These are phyloP conservation scores for Phymatocera aterrima DNA, from an alignment of 2,888 invertebrate genomes.

Conservation along the genomic window DNA sequence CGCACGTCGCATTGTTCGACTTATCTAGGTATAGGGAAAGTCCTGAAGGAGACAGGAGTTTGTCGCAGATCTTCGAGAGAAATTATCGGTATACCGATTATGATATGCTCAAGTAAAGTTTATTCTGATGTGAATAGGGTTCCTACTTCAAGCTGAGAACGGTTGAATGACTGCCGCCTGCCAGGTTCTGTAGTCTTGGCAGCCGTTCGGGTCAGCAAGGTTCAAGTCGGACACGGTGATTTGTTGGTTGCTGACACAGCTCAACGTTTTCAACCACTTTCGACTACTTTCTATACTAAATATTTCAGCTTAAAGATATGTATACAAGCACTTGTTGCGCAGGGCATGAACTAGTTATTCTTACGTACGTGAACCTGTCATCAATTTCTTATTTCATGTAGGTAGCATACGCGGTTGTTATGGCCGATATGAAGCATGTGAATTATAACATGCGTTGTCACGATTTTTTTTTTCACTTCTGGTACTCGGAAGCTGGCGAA, in stretches of 20 bases:
- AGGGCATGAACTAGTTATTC: slow-evolving; percentile 4
- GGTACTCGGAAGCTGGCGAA: too few relatives aligned
- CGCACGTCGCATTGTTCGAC: too few relatives aligned
- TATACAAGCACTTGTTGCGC: neutral
- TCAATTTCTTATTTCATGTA: neutral
- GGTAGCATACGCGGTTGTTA: neutral
- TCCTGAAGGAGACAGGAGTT: neutral
- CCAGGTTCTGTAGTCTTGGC: slow-evolving; percentile 13
- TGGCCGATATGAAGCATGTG: too few relatives aligned
- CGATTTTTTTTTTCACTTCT: too few relatives aligned
- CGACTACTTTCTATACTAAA: slow-evolving; percentile 39
- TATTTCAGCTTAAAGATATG: slow-evolving; percentile 7
- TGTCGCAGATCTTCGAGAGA: neutral
- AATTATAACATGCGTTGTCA: too few relatives aligned
- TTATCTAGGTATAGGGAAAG: neutral
- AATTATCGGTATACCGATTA: neutral
- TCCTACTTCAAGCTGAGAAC: slow-evolving; percentile 4
- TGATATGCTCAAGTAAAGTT: neutral
- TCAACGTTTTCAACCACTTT: slow-evolving; percentile 40
- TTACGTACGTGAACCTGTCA: neutral
- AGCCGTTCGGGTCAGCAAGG: slow-evolving; percentile 28
- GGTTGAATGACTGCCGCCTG: slow-evolving; percentile 22
- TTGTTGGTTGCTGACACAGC: slow-evolving; percentile 28
- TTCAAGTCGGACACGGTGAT: slow-evolving; percentile 35
- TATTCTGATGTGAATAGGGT: neutral